Evolutionary conservation across 1,140 invertebrate species (phyloP).

Genomic region (Diachasma alloeum): DNA sequence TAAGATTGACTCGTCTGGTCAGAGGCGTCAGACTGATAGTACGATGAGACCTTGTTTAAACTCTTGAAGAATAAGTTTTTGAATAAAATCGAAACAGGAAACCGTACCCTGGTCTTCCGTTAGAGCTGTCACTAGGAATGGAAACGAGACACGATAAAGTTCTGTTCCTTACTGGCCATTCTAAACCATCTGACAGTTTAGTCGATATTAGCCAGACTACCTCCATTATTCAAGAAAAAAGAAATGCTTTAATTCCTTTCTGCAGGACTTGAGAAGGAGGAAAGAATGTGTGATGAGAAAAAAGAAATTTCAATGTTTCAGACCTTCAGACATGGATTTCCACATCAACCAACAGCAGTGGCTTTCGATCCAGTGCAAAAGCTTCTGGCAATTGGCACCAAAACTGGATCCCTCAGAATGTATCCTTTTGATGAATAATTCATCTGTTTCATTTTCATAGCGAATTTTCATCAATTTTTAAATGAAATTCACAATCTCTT

Average conservation of each 20-base stretch:
- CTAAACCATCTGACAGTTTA: not conserved
- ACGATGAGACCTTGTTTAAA: not conserved
- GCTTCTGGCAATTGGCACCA: slow-evolving; percentile 95
- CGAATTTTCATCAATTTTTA: too few relatives aligned
- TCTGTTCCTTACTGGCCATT: not conserved
- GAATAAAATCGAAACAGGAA: not conserved
- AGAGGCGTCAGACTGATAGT: not conserved
- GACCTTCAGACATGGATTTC: slow-evolving; percentile 98
- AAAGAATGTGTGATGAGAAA: not conserved
- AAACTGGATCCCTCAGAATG: slow-evolving; percentile 93
- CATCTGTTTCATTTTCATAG: not conserved
- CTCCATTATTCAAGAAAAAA: slow-evolving; percentile 27
- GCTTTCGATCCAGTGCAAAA: slow-evolving; percentile 98
- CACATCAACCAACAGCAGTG: slow-evolving; percentile 94
- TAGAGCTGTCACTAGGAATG: not conserved
- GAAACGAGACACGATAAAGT: not conserved
- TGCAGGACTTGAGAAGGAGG: not conserved
- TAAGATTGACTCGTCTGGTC: not conserved
- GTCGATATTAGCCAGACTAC: slow-evolving; percentile 17
- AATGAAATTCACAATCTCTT: too few relatives aligned
- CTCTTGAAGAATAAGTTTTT: not conserved
- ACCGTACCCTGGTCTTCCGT: not conserved
- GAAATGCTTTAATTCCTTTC: not conserved
- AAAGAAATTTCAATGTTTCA: slow-evolving; percentile 70
- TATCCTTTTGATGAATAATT: slow-evolving; percentile 79